Evolutionary conservation across 2,888 invertebrate genomes (phyloP), one percentile per base, ranked within the genome.

Genomic region (Hypsopygia costalis): DNA sequence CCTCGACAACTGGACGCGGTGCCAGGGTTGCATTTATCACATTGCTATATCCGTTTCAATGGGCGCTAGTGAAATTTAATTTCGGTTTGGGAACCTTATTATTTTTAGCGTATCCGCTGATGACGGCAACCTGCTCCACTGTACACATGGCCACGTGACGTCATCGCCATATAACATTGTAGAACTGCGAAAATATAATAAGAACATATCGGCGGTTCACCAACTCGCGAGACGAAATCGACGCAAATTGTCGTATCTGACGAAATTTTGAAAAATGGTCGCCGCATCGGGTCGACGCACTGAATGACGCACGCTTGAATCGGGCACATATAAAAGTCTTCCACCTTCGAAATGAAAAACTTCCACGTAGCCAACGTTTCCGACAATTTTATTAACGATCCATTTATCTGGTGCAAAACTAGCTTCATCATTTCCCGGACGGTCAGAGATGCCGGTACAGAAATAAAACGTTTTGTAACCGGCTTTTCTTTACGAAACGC

Each of bases 111-210:
- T 58, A 53, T 59, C 51, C 51, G 52, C 37, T 45, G 62, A 51
- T 62, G 62, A 65, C 58, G 56, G 45, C 36, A 43, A 34, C 42
- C 44, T 42, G 41, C 22, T 16, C 9, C 31, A 27, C 33, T 47
- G 55, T 55, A 62, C 69, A 73, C 69, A 75, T 73, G 72, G 70
- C 73, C 54, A 36, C 34, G 38, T 68, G 67, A 69, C 73, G 73
- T 66, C 58, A 60, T 43, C 34, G 39, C 47, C 16, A n/a, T 33
- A 33, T 31, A 30, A 11, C 16, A 27, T 27, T 27, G 20, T 27
- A 33, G 11, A 25, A 16, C 38, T 27, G 6, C 30, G 27, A 32
- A 30, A 21, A 16, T 38, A 16, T 38, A 33, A 38, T 33, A 28
- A 20, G 21, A 30, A 8, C 9, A 6, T 4, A 12, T 9, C 20